Conservation (phyloP, 2,113 vertebrate species). For the Myrmecophaga tridactyla region DNA sequence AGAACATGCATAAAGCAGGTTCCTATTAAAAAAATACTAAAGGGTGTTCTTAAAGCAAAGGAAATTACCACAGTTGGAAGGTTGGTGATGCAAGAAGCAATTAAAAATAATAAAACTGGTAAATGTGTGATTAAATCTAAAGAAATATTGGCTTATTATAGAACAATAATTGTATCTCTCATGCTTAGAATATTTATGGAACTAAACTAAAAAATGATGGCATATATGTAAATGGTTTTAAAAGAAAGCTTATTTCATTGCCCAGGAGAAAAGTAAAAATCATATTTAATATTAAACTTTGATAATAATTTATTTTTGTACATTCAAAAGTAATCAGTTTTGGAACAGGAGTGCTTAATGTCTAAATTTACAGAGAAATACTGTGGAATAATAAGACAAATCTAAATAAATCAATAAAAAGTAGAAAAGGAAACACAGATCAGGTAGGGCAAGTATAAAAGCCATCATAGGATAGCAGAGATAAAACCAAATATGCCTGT, state of each 20-base stretch:
- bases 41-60: background rate
- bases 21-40: background rate
- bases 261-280: background rate
- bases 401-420: background rate
- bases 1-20: background rate
- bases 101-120: background rate
- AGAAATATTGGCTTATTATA: background rate
- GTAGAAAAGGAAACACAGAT: background rate
- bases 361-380: background rate
- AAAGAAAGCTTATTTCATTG: background rate
- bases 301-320: no score
- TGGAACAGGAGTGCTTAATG: no score
- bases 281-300: constrained; percentile 2
- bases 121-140: background rate
- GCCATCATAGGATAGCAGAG: background rate
- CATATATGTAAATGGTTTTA: background rate
- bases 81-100: background rate
- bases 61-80: background rate
- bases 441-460: background rate
- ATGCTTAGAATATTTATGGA: background rate
- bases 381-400: background rate
- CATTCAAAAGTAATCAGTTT: no score
- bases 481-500: background rate
- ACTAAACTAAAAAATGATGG: background rate
- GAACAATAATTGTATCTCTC: background rate